Base-by-base conservation (phyloP, 2,797 vertebrate genomes). In the Vireo griseus region DNA sequence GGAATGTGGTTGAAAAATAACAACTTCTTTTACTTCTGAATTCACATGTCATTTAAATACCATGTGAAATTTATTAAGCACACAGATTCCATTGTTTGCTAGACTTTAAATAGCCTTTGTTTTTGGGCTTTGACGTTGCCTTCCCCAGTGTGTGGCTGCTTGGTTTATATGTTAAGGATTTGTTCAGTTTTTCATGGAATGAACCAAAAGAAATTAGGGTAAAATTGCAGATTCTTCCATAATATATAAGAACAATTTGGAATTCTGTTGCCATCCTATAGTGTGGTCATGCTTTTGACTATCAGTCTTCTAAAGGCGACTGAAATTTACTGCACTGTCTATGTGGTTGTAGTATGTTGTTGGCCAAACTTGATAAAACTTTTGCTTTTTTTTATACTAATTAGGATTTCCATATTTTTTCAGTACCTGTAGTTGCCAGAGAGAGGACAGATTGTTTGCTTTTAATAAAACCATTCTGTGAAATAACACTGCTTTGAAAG, bases 11-110 rank as follows among this genome's bases (percentile, higher is more conserved):
- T 84, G 39, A 86, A 94, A 94, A 81, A 57, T 58, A 83, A 22
- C 45, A 58, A 51, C 66, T 65, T 68, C 35, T 54, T 59, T 54
- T 87, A n/a, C 52, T 92, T 95, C 28, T 72, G 65, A 78, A 83
- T 89, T 93, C 75, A 50, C 45, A 44, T 57, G 81, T 89, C 81
- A 86, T 89, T 78, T 77, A 92, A 76, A 74, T 63, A 61, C 58
- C 80, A 72, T 86, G 78, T 92, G 94, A 93, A 91, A 80, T 90
- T 77, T 57, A 82, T 91, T 92, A 92, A 86, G 57, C 75, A 90
- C 78, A 83, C 81, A 86, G 76, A 80, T 92, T 65, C 47, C 58
- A 72, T 94, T 96, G 92, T 95, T 95, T 7, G 6, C 28, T 72
- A 13, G 66, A 62, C 61, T 92, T 92, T 73, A 95, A 94, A 90